phyloP scores from a whole-genome alignment of 2,888 invertebrate species.

The Pediacus dermestoides region DNA sequence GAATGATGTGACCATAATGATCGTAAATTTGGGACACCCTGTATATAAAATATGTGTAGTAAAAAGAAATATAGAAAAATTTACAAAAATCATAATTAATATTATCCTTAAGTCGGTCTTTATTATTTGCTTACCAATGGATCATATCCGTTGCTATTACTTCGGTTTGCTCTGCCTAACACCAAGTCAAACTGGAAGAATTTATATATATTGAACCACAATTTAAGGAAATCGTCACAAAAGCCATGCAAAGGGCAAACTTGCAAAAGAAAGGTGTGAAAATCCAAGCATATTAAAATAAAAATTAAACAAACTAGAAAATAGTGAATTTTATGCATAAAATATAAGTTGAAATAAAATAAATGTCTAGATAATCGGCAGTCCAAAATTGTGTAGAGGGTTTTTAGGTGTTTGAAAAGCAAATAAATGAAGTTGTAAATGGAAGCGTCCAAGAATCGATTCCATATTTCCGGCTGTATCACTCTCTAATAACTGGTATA shows the following conservation, averaged over 20 bases:
- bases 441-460: no score
- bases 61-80: constrained; percentile 1
- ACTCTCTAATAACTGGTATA: no score
- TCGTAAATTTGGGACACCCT: constrained; percentile 3
- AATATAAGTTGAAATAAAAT: background rate
- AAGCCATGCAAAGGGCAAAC: constrained; percentile 22
- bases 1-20: no score
- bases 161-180: constrained; percentile 18
- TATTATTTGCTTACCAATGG: constrained; percentile 22
- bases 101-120: constrained; percentile 9
- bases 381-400: no score
- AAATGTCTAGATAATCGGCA: background rate
- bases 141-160: constrained; percentile 19
- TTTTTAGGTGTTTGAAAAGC: no score
- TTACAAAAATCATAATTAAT: constrained; percentile 1
- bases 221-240: constrained; percentile 8
- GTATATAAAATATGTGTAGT: background rate
- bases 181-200: constrained; percentile 21
- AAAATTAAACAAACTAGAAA: constrained; percentile 20
- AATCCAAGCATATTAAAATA: constrained; percentile 4
- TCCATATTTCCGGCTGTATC: no score
- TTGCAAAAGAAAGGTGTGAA: constrained; percentile 4
- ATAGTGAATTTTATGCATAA: constrained; percentile 10
- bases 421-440: no score
- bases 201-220: constrained; percentile 4